Conservation (phyloP, 1,140 invertebrate genomes). For the Stegodyphus mimosarum region DNA sequence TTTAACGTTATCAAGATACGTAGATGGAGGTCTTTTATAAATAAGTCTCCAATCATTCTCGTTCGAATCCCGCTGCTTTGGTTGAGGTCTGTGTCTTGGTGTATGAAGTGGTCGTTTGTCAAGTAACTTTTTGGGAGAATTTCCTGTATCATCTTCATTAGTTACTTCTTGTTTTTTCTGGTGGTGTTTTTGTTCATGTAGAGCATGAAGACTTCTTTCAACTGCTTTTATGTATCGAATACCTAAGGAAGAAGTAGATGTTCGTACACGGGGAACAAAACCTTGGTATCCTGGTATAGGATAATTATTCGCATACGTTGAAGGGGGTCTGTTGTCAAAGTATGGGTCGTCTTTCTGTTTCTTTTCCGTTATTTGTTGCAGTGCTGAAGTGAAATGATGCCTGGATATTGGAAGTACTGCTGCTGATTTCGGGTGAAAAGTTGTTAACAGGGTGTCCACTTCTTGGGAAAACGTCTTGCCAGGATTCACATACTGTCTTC, state of each 20-base stretch:
- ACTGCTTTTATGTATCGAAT: slow-evolving; percentile 54
- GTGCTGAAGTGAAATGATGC: slow-evolving; percentile 29
- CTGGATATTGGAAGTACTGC: slow-evolving; percentile 25
- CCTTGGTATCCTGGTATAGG: slow-evolving; percentile 54
- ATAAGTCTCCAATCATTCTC: slow-evolving; percentile 50
- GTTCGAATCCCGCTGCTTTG: slow-evolving; percentile 9
- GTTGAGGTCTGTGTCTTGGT: slow-evolving; percentile 40
- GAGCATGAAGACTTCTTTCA: slow-evolving; percentile 36
- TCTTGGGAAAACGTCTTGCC: slow-evolving; percentile 51
- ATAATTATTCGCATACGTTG: slow-evolving; percentile 51
- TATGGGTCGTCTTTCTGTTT: slow-evolving; percentile 37
- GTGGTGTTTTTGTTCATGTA: slow-evolving; percentile 21
- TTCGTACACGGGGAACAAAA: slow-evolving; percentile 49
- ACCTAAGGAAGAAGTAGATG: slow-evolving; percentile 45
- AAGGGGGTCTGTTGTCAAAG: slow-evolving; percentile 51
- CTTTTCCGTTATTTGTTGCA: slow-evolving; percentile 24
- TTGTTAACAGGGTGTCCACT: slow-evolving; percentile 46
- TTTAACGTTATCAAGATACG: slow-evolving; percentile 18
- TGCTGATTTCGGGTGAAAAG: slow-evolving; percentile 33
- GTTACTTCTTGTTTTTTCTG: not conserved
- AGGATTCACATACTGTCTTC: slow-evolving; percentile 43
- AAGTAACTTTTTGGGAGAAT: slow-evolving; percentile 37
- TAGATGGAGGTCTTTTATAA: slow-evolving; percentile 53
- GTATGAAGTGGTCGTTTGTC: slow-evolving; percentile 53
- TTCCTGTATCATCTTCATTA: slow-evolving; percentile 4